These are phyloP conservation scores for Porphyrio hochstetteri DNA, from an alignment of 2,113 vertebrate genomes.

Conservation along the genomic window DNA sequence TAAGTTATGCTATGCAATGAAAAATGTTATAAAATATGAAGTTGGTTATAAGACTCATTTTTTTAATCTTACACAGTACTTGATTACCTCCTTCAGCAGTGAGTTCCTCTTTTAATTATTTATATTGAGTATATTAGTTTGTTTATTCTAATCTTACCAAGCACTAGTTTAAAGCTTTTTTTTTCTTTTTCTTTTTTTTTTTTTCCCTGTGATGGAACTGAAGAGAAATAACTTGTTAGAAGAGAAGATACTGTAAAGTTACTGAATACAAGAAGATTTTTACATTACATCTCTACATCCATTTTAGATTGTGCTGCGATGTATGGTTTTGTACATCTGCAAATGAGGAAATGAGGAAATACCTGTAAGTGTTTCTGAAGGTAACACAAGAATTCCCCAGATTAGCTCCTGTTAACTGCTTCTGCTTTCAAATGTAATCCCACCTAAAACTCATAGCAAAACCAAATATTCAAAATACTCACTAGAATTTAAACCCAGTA, in stretches of 20 bases:
- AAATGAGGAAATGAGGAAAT: neutral
- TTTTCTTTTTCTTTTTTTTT: too few species aligned
- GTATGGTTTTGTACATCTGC: neutral
- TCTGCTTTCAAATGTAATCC: neutral
- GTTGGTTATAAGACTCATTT: neutral
- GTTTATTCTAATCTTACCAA: neutral
- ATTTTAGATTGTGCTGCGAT: neutral
- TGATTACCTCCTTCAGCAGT: neutral
- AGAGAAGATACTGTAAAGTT: neutral
- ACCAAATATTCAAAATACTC: neutral
- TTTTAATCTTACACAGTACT: neutral
- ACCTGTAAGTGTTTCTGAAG: neutral
- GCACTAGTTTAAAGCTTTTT: neutral
- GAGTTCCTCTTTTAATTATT: neutral
- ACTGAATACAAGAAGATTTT: neutral
- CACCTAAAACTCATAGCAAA: neutral
- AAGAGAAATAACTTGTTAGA: neutral
- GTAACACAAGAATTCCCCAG: neutral
- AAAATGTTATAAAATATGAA: neutral
- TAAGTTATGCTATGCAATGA: neutral
- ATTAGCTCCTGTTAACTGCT: neutral
- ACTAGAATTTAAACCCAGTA: neutral
- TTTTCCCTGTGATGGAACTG: neutral
- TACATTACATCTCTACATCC: too few species aligned
- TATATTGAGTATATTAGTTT: neutral